Base-by-base conservation (phyloP, 2,113 vertebrate genomes). In the Balaenoptera acutorostrata region DNA sequence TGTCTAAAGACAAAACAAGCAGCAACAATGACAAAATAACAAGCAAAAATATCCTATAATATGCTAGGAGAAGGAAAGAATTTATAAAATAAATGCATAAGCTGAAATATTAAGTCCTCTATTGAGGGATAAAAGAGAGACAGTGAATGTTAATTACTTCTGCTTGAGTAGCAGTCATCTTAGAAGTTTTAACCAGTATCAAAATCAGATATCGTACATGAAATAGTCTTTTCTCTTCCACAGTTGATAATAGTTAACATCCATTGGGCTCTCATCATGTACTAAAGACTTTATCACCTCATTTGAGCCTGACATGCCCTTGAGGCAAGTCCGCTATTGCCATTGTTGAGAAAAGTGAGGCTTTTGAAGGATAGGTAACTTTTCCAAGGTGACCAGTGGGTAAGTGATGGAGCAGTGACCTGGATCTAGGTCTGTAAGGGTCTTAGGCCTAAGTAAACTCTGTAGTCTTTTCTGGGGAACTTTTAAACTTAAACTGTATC, bases 401-500 rank as follows among this genome's bases (percentile, higher is more conserved):
- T 66, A 52, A 72, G 8, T 63, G 18, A 36, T 72, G 15, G 21
- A 23, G 13, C 21, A 71, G 18, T 0, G 2, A 39, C 33, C 36
- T 61, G 27, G 61, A 33, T 61, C 17, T 82, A 63, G 27, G 29
- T 66, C 21, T 74, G 0, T 3, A 5, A 20, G 25, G 17, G 46
- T 18, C 69, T 94, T 87, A 92, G 52, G 44, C 8, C 27, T 39
- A 72, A 18, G 52, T 77, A 80, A 83, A 87, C 33, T 52, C 44
- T 69, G 23, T 5, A 84, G 17, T 88, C 8, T n/a, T 92, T 93
- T 77, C 57, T 69, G 36, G 18, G 44, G 12, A 3, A 20, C 85
- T 88, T 93, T 93, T 88, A 59, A 64, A 89, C 83, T 78, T 92
- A 89, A 96, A 77, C 18, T 94, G 86, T 85, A 46, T 85, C 44